Conservation (phyloP, 2,888 invertebrate genomes). For the Dione vanillae region DNA sequence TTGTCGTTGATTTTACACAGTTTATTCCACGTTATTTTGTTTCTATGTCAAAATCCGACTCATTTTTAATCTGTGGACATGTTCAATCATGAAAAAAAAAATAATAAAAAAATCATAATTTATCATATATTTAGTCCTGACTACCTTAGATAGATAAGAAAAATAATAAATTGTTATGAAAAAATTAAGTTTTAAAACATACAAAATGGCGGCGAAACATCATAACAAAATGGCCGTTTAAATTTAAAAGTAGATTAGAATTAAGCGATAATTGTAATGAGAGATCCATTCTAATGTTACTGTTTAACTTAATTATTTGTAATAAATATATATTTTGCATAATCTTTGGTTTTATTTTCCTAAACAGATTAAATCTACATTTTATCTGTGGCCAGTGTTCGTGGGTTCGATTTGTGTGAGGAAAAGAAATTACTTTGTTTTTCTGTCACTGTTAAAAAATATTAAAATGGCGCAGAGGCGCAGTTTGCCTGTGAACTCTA, state of each 20-base stretch:
- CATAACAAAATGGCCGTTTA: conserved; percentile 7
- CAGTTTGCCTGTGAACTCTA: too few species aligned
- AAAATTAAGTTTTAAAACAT: neutral
- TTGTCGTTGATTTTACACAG: conserved; percentile 50
- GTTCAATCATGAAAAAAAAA: neutral
- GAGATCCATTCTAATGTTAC: conserved; percentile 32
- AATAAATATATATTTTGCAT: conserved; percentile 51
- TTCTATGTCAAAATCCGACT: conserved; percentile 32
- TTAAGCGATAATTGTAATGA: conserved; percentile 26
- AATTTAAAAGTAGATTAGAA: conserved; percentile 4
- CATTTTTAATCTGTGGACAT: conserved; percentile 20
- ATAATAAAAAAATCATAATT: neutral
- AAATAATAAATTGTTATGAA: conserved; percentile 1
- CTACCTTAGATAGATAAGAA: neutral
- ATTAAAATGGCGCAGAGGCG: too few species aligned
- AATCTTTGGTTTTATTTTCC: conserved; percentile 40
- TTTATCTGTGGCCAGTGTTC: neutral
- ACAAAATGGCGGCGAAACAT: conserved; percentile 13
- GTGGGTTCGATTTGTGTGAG: too few species aligned
- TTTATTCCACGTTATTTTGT: conserved; percentile 43
- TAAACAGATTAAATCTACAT: too few species aligned
- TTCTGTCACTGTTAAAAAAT: too few species aligned
- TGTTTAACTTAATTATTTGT: conserved; percentile 43
- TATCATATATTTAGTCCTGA: neutral
- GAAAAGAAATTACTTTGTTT: too few species aligned